phyloP scores from a whole-genome alignment of 1,140 invertebrate genomes.

The Rhizoglyphus robini region DNA sequence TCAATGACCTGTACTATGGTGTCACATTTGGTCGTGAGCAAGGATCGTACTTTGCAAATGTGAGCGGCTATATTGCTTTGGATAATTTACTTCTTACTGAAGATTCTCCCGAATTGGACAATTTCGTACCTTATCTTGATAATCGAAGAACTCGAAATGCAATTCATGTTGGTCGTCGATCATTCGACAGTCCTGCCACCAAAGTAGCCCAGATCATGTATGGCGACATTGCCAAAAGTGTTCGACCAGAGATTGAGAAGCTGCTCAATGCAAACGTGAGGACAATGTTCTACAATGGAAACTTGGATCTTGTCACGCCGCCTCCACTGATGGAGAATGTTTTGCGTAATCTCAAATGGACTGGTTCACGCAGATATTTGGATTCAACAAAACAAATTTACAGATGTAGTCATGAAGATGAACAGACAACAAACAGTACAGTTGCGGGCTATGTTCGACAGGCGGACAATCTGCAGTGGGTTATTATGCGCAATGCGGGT shows the following conservation, averaged over 20 bases:
- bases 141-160: conserved; percentile 44
- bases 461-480: too few species aligned
- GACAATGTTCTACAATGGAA: conserved; percentile 52
- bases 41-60: conserved; percentile 54
- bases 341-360: too few species aligned
- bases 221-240: conserved; percentile 64
- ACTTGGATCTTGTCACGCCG: conserved; percentile 70
- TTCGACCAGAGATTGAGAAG: conserved; percentile 55
- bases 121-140: conserved; percentile 35
- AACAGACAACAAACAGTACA: too few species aligned
- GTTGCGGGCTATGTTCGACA: too few species aligned
- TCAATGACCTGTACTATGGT: conserved; percentile 41
- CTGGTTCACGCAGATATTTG: too few species aligned
- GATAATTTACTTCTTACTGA: conserved; percentile 58
- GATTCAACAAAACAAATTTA: too few species aligned
- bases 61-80: conserved; percentile 60
- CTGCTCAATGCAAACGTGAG: conserved; percentile 38
- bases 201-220: conserved; percentile 55
- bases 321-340: conserved; percentile 59
- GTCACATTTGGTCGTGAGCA: conserved; percentile 49
- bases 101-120: conserved; percentile 36
- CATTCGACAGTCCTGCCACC: conserved; percentile 41
- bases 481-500: too few species aligned
- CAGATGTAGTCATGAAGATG: too few species aligned
- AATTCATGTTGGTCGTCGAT: conserved; percentile 64